Percentiles rank a stretch among this genome's conserved stretches.
phyloP scores from a whole-genome alignment of 2,888 invertebrate species.

The Drosophila neonasuta region DNA sequence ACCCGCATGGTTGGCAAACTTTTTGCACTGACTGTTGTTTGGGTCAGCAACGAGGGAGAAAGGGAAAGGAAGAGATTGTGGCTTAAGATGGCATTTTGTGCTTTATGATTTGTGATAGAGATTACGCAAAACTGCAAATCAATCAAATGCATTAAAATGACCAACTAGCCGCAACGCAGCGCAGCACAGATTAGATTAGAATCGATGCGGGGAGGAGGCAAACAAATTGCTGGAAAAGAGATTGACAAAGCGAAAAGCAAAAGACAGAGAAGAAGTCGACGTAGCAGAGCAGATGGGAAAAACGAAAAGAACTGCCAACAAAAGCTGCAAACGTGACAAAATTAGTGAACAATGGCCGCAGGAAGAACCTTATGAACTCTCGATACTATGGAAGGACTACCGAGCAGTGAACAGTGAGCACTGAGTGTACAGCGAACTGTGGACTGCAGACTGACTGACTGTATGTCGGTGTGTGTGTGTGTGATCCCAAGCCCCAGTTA shows the following conservation, averaged over 20 bases:
- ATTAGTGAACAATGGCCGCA: constrained; percentile 75
- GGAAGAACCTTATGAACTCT: constrained; percentile 71
- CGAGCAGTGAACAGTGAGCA: neutral
- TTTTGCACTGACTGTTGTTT: constrained; percentile 16
- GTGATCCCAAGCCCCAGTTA: constrained; percentile 43
- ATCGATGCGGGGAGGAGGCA: constrained; percentile 2
- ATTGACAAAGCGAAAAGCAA: constrained; percentile 46
- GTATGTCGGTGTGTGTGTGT: constrained; percentile 23
- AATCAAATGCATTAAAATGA: constrained; percentile 46
- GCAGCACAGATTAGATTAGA: constrained; percentile 21
- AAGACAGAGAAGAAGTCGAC: neutral
- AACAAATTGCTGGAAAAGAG: constrained; percentile 55
- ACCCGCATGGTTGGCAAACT: constrained; percentile 37
- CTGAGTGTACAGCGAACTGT: too few species aligned
- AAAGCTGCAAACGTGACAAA: constrained; percentile 78
- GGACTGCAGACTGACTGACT: too few species aligned
- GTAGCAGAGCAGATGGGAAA: neutral
- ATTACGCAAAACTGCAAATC: constrained; percentile 30
- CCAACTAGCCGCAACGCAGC: constrained; percentile 11
- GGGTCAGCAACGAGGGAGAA: neutral
- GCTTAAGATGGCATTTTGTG: constrained; percentile 48
- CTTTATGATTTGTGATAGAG: constrained; percentile 58
- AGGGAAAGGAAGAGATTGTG: constrained; percentile 12
- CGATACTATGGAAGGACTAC: constrained; percentile 20
- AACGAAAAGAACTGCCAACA: constrained; percentile 55